These are phyloP conservation scores for Arothron firmamentum DNA, from an alignment of 2,113 vertebrate species.

Conservation along the genomic window DNA sequence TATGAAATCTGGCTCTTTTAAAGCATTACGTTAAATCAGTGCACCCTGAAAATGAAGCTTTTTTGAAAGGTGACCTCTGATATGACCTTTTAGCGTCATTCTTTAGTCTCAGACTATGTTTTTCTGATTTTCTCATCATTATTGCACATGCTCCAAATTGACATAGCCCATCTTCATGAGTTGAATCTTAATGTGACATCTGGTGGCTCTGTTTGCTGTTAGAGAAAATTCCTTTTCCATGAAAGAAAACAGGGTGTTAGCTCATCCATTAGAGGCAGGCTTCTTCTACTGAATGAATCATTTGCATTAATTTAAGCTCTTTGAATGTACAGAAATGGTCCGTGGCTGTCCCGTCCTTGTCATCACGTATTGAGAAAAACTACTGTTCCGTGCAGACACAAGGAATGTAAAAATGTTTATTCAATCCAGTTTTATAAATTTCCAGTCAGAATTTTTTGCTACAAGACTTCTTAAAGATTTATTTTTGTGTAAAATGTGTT, in stretches of 20 bases:
- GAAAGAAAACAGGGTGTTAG: neutral
- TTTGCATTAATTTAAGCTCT: neutral
- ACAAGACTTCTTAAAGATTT: neutral
- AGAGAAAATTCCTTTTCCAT: neutral
- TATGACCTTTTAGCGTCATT: too few relatives aligned
- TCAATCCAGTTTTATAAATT: too few relatives aligned
- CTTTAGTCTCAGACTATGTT: too few relatives aligned
- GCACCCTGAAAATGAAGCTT: neutral
- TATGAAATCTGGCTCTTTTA: neutral
- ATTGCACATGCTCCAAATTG: too few relatives aligned
- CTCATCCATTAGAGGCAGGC: neutral
- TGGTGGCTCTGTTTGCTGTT: neutral
- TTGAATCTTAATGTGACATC: neutral
- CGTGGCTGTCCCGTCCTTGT: too few relatives aligned
- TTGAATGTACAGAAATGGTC: too few relatives aligned
- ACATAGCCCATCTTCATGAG: neutral
- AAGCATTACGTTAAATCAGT: neutral
- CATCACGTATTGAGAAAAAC: too few relatives aligned
- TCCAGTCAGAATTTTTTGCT: neutral
- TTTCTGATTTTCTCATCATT: too few relatives aligned
- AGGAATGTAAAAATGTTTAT: too few relatives aligned
- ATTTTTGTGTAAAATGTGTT: neutral
- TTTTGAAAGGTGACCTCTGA: neutral
- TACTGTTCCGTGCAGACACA: too few relatives aligned
- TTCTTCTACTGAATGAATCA: neutral